These are phyloP conservation scores for Lethenteron camtschaticum DNA, from an alignment of 2,113 vertebrate species.

Conservation along the genomic window DNA sequence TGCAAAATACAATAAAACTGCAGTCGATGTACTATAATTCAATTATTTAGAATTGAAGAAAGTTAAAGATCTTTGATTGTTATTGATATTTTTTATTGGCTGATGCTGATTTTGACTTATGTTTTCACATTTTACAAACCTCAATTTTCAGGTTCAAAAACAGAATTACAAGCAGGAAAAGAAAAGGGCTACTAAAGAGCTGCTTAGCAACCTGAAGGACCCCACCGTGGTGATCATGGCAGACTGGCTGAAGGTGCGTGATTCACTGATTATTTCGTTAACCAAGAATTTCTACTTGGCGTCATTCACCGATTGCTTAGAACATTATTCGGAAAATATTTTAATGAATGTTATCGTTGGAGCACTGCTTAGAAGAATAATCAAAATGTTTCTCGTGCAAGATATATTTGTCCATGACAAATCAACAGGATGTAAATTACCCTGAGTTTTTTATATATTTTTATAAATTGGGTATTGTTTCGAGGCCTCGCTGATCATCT, in stretches of 20 bases:
- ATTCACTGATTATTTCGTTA: too few relatives aligned
- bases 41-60: conserved; percentile 1
- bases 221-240: conserved; percentile 94
- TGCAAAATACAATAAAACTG: not conserved
- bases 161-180: conserved; percentile 97
- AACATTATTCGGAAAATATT: too few relatives aligned
- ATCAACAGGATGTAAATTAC: too few relatives aligned
- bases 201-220: conserved; percentile 92
- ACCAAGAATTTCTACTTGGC: too few relatives aligned
- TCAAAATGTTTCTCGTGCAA: too few relatives aligned
- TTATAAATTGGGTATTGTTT: too few relatives aligned
- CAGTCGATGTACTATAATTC: not conserved
- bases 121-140: not conserved
- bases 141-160: conserved; percentile 64
- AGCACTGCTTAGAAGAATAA: too few relatives aligned
- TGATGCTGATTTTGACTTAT: not conserved
- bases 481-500: too few relatives aligned
- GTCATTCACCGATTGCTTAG: too few relatives aligned
- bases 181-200: conserved; percentile 84
- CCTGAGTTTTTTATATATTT: too few relatives aligned
- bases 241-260: conserved; percentile 75
- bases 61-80: conserved; percentile 8
- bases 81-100: not conserved
- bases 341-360: too few relatives aligned
- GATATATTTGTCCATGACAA: too few relatives aligned